phyloP scores from a whole-genome alignment of 2,888 invertebrate species.

The Idaea dimidiata region DNA sequence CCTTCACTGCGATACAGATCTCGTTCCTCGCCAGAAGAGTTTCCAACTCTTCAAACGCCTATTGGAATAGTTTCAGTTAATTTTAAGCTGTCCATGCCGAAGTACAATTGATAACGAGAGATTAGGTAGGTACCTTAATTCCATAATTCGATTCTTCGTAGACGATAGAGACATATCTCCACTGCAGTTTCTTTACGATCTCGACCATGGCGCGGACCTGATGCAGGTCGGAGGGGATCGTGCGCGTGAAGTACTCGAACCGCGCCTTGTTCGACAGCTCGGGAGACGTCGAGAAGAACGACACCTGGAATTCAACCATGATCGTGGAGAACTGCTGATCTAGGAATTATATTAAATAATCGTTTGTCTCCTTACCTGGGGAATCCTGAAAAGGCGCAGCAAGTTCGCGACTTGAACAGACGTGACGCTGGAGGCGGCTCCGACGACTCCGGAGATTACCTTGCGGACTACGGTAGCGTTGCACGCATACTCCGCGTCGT shows the following conservation, averaged over 20 bases:
- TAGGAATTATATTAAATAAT: conserved; percentile 3
- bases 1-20: conserved; percentile 96
- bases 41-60: conserved; percentile 97
- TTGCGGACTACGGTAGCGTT: conserved; percentile 84
- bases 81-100: neutral
- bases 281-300: conserved; percentile 96
- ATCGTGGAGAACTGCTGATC: conserved; percentile 56
- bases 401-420: conserved; percentile 95
- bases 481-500: conserved; percentile 92
- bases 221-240: conserved; percentile 96
- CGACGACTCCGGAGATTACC: conserved; percentile 53
- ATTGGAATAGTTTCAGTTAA: conserved; percentile 9
- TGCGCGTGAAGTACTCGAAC: conserved; percentile 95
- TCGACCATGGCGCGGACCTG: conserved; percentile 98
- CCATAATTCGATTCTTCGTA: conserved; percentile 98
- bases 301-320: conserved; percentile 86
- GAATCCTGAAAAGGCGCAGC: conserved; percentile 94
- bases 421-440: conserved; percentile 90
- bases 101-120: neutral
- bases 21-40: conserved; percentile 89
- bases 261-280: conserved; percentile 96
- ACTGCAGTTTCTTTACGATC: conserved; percentile 90
- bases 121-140: conserved; percentile 86
- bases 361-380: conserved; percentile 73
- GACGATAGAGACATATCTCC: conserved; percentile 97